Evolutionary conservation across 2,113 vertebrate genomes (phyloP), one percentile per base, ranked within the genome.

Genomic region (Lontra canadensis): DNA sequence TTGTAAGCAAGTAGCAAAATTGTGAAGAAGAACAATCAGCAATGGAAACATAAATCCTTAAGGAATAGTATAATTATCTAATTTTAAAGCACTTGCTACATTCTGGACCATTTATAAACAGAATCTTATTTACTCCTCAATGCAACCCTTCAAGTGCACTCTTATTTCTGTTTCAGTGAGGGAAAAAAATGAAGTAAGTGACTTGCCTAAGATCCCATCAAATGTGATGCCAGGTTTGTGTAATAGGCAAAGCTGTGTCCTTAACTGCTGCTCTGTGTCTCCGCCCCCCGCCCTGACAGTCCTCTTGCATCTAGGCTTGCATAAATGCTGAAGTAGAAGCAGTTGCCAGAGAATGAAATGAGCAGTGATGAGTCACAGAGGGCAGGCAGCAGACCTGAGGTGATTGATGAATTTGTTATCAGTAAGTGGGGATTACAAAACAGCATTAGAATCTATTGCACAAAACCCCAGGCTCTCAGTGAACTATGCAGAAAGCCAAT

Each of bases 111-210:
- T 69, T 94, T 78, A 74, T 13, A 69, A 90, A 90, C 2, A 88
- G 10, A 31, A 55, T 63, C 65, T 59, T 17, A 73, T 15, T 39
- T 74, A 89, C 67, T 94, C 13, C 31, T 85, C 44, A 25, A 74
- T 20, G 26, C 12, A 76, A 7, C 2, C 21, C 36, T 93, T 89
- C 84, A 87, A 63, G 5, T 23, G 21, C 31, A 76, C 47, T 67
- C 29, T 83, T 74, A 74, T 79, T 97, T 88, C 79, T 88, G 9
- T 65, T 91, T 93, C 82, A 91, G n/a, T 83, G 20, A 86, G 82
- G 61, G 61, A 78, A 79, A 92, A 92, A 84, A 73, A 80, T 61
- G 14, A 81, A 86, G 74, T 44, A 90, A 80, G 18, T 91, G 39
- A 55, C 44, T 93, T 78, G n/a, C 67, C 12, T 52, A 79, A 61